Percentiles rank a stretch among this genome's conserved stretches.
These are phyloP conservation scores for Sula dactylatra DNA, from an alignment of 2,113 vertebrate species.

Conservation along the genomic window DNA sequence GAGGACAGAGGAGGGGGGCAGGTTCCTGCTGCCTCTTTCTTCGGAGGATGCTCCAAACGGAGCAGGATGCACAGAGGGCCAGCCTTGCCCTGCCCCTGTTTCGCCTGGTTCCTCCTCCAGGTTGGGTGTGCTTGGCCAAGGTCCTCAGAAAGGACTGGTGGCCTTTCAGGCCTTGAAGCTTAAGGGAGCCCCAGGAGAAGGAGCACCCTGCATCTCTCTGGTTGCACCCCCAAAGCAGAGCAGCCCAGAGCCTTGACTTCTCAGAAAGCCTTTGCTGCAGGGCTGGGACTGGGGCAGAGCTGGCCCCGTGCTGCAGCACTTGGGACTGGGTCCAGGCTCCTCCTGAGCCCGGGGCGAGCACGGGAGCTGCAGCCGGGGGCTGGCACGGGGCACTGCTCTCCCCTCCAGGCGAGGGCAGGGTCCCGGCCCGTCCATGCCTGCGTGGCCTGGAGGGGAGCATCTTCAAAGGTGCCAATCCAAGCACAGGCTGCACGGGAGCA, in stretches of 20 bases:
- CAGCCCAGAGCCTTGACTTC: background rate
- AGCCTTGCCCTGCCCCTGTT: background rate
- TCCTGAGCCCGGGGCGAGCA: rapidly evolving
- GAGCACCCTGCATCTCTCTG: background rate
- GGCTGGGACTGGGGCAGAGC: background rate
- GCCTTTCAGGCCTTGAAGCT: background rate
- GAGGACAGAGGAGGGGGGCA: background rate
- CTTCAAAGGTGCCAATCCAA: background rate
- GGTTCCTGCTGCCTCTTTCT: background rate
- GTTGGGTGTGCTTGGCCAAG: background rate
- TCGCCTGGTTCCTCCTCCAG: background rate
- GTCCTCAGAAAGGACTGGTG: background rate
- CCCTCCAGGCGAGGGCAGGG: background rate
- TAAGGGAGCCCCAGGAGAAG: background rate
- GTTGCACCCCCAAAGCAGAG: too few relatives aligned
- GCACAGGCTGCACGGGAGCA: background rate
- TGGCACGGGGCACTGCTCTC: background rate
- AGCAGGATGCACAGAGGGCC: rapidly evolving
- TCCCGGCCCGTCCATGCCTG: background rate
- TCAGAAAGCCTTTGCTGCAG: background rate
- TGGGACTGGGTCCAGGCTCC: background rate
- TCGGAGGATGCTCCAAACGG: background rate
- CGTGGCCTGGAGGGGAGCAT: rapidly evolving
- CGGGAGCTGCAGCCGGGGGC: rapidly evolving
- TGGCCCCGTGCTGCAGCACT: rapidly evolving